Percentiles rank a stretch among this genome's conserved stretches.
Conservation (phyloP, 2,113 vertebrate species). For the Progne subis region DNA sequence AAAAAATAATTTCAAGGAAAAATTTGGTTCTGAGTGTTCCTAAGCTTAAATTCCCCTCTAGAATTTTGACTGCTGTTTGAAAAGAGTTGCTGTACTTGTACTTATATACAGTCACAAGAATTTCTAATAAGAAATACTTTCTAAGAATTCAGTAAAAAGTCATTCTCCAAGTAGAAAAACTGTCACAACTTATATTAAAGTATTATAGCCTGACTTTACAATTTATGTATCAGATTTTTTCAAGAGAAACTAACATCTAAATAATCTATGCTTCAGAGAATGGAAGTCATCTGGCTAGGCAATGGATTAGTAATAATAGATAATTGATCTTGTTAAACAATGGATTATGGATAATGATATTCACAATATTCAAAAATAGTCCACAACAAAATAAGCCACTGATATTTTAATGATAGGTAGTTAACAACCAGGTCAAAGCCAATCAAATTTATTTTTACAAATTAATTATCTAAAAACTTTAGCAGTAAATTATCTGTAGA, state of each 20-base stretch:
- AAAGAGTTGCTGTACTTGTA: background rate
- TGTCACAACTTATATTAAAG: background rate
- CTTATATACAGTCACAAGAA: background rate
- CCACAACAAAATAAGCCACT: background rate
- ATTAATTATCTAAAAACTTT: constrained; percentile 33
- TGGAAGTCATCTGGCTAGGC: background rate
- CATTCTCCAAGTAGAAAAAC: background rate
- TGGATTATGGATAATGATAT: background rate
- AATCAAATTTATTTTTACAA: constrained; percentile 31
- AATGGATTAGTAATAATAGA: background rate
- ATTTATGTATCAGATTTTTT: background rate
- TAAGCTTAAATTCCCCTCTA: background rate
- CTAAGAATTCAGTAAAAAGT: background rate
- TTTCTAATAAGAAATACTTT: background rate
- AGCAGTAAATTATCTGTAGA: background rate
- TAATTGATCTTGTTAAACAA: background rate
- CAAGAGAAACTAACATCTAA: background rate
- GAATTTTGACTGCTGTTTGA: background rate
- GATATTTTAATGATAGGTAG: background rate
- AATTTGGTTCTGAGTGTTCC: background rate
- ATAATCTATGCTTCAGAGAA: background rate
- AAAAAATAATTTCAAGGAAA: background rate
- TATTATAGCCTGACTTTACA: background rate
- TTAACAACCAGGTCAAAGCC: constrained; percentile 10
- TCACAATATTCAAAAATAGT: background rate